These are phyloP conservation scores for Oenanthe oenanthe DNA, from an alignment of 2,113 vertebrate genomes.

Conservation along the genomic window DNA sequence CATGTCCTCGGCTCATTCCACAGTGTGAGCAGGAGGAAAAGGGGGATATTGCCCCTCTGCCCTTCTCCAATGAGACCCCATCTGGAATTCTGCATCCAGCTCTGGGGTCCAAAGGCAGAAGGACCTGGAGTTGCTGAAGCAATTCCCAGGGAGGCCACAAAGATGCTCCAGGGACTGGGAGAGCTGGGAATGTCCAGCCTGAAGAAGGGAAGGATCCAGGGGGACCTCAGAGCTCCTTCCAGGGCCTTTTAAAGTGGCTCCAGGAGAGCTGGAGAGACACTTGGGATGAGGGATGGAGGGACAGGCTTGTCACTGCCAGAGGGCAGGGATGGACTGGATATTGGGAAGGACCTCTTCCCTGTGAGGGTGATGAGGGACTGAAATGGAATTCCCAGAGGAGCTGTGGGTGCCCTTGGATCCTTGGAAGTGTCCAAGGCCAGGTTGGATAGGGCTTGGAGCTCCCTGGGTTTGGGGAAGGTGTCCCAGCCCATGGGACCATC, in stretches of 20 bases:
- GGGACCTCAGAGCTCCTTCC: rapidly evolving
- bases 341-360: no score
- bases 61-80: rapidly evolving
- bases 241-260: rapidly evolving
- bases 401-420: not conserved
- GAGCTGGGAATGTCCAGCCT: not conserved
- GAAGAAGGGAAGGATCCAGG: not conserved
- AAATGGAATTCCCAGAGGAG: no score
- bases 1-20: not conserved
- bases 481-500: not conserved
- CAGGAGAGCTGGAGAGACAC: not conserved
- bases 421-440: not conserved
- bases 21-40: not conserved
- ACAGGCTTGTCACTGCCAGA: no score
- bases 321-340: no score
- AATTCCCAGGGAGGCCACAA: rapidly evolving
- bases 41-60: not conserved
- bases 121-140: rapidly evolving
- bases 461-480: not conserved
- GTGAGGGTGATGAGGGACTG: no score
- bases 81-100: not conserved
- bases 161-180: not conserved
- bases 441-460: rapidly evolving
- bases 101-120: not conserved
- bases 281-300: no score